Conservation (phyloP, 2,113 vertebrate species). For the Rhinogobius similis region DNA sequence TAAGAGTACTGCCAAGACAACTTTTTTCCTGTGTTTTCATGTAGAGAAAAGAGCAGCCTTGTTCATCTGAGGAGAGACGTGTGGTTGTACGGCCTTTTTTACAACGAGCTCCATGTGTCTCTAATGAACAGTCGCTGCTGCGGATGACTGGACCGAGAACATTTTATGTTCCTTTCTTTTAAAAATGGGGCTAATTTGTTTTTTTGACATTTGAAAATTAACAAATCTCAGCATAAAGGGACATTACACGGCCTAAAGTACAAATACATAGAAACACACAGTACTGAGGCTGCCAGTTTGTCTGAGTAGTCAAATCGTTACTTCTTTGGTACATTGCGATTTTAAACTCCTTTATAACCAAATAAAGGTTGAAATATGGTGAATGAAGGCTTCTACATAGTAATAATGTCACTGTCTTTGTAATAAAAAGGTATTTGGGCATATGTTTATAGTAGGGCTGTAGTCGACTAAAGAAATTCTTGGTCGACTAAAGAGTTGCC, state of each 20-base stretch:
- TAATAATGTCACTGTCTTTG: no score
- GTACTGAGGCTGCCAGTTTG: no score
- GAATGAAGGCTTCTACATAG: no score
- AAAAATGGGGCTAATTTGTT: not conserved
- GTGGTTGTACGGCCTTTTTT: constrained; percentile 12
- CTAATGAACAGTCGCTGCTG: not conserved
- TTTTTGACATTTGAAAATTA: not conserved
- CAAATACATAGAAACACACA: not conserved
- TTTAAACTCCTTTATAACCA: no score
- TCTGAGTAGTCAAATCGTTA: no score
- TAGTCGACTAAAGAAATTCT: no score
- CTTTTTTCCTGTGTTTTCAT: not conserved
- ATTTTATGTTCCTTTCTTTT: not conserved
- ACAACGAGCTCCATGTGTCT: constrained; percentile 16
- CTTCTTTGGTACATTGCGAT: no score
- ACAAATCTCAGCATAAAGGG: no score
- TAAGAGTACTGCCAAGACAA: not conserved
- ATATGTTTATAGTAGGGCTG: no score
- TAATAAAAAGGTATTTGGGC: no score
- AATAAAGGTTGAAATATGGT: no score
- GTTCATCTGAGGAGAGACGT: not conserved
- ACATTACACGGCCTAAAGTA: not conserved
- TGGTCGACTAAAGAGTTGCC: no score
- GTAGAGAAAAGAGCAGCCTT: not conserved
- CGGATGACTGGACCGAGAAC: not conserved